Percentiles rank a stretch among this genome's conserved stretches.
Evolutionary conservation across 2,888 invertebrate species (phyloP).

Genomic region (Anthoptus insignis): DNA sequence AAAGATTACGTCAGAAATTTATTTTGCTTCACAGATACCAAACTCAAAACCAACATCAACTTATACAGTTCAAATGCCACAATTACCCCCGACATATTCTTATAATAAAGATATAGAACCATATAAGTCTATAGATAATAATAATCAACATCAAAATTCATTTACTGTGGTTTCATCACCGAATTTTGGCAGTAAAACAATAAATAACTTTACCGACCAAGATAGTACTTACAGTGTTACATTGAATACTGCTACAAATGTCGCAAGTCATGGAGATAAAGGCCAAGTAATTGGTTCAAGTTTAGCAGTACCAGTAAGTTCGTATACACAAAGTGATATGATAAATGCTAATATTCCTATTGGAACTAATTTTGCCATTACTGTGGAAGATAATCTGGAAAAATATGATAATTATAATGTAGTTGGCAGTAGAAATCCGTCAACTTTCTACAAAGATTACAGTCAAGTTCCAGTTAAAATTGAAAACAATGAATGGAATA

Average conservation of each 20-base stretch:
- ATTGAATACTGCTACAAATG: conserved; percentile 74
- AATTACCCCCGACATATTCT: conserved; percentile 54
- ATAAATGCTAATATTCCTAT: conserved; percentile 81
- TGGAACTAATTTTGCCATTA: conserved; percentile 81
- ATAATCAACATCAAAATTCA: conserved; percentile 50
- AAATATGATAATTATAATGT: conserved; percentile 66
- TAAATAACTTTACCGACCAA: conserved; percentile 57
- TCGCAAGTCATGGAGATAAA: conserved; percentile 63
- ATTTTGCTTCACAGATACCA: conserved; percentile 78
- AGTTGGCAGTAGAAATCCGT: conserved; percentile 62
- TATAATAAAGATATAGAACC: conserved; percentile 39
- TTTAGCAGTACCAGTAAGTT: conserved; percentile 69
- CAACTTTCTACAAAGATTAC: conserved; percentile 58
- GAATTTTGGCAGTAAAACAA: conserved; percentile 63
- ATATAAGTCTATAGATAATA: neutral
- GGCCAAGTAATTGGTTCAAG: conserved; percentile 74
- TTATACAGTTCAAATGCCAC: conserved; percentile 76
- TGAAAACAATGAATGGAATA: conserved; percentile 76
- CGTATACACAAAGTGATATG: conserved; percentile 61
- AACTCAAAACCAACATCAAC: conserved; percentile 72
- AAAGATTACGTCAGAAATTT: conserved; percentile 83
- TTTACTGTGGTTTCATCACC: conserved; percentile 57
- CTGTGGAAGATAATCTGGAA: conserved; percentile 75
- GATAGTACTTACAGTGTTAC: conserved; percentile 72
- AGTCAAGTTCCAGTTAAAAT: conserved; percentile 58